Percentiles rank a stretch among this genome's conserved stretches.
phyloP scores from a whole-genome alignment of 2,797 vertebrate species.

The Manis javanica region DNA sequence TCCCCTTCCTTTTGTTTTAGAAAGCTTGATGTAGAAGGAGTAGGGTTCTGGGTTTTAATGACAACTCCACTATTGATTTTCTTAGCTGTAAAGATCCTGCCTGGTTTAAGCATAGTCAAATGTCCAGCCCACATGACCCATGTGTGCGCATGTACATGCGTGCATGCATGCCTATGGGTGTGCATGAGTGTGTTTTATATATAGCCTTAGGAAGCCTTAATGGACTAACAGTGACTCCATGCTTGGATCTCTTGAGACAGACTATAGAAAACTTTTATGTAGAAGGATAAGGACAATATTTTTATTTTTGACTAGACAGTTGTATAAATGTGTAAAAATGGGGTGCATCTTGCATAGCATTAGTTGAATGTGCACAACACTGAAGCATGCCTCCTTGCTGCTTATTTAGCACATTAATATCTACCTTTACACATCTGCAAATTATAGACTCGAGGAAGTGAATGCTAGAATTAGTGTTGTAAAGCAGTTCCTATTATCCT shows the following conservation, averaged over 20 bases:
- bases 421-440: conserved; percentile 70
- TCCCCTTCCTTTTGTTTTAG: conserved; percentile 20
- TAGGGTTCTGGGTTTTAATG: neutral
- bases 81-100: neutral
- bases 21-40: conserved; percentile 2
- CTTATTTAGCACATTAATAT: conserved; percentile 73
- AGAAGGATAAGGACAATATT: conserved; percentile 48
- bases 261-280: conserved; percentile 34
- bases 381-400: conserved; percentile 59
- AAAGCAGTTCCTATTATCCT: conserved; percentile 65
- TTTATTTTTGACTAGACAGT: conserved; percentile 71
- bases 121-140: neutral
- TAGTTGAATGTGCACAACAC: conserved; percentile 38
- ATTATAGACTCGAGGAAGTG: conserved; percentile 67
- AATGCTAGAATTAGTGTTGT: conserved; percentile 72
- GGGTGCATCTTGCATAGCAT: neutral
- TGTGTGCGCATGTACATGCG: accelerated
- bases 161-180: accelerated
- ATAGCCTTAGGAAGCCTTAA: neutral
- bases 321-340: conserved; percentile 61
- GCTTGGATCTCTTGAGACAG: conserved; percentile 48
- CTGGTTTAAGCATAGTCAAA: neutral
- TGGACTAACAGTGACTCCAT: neutral
- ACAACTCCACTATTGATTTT: neutral
- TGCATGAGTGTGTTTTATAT: neutral